Percentiles rank a stretch among this genome's conserved stretches.
Evolutionary conservation across 1,140 invertebrate species (phyloP).

Genomic region (Euwallacea similis): DNA sequence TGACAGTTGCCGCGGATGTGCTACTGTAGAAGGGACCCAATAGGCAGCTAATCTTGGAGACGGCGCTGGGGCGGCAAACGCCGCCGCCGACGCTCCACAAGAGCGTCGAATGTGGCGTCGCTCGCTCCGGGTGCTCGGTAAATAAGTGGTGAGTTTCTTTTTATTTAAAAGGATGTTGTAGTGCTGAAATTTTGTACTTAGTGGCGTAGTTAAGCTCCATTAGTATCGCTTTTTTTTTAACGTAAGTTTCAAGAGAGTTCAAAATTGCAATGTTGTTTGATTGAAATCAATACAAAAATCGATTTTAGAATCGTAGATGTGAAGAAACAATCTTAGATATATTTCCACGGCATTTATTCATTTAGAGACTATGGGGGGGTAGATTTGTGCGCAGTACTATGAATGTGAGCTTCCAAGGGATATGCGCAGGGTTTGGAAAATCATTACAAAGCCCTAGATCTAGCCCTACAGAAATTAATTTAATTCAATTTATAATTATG

Average conservation of each 20-base stretch:
- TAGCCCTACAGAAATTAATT: too few species aligned
- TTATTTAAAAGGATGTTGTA: neutral
- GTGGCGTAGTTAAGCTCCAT: neutral
- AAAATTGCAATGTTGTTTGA: neutral
- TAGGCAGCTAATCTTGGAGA: conserved; percentile 43
- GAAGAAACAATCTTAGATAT: neutral
- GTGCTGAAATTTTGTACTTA: neutral
- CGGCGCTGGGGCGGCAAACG: conserved; percentile 43
- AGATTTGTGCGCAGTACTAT: conserved; percentile 8
- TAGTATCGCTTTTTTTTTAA: neutral
- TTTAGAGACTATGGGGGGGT: too few species aligned
- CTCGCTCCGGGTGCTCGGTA: conserved; percentile 26
- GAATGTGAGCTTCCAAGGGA: neutral
- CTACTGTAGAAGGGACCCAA: conserved; percentile 51
- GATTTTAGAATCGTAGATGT: too few species aligned
- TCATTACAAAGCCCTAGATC: too few species aligned
- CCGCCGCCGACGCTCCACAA: conserved; percentile 31
- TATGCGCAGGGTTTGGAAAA: conserved; percentile 11
- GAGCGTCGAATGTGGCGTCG: conserved; percentile 33
- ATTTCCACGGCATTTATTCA: neutral
- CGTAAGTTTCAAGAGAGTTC: neutral
- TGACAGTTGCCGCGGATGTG: conserved; percentile 44
- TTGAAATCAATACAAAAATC: neutral
- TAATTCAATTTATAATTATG: too few species aligned
- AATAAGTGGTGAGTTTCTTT: conserved; percentile 28